phyloP scores from a whole-genome alignment of 2,888 invertebrate species.

The Lithophane leautieri region DNA sequence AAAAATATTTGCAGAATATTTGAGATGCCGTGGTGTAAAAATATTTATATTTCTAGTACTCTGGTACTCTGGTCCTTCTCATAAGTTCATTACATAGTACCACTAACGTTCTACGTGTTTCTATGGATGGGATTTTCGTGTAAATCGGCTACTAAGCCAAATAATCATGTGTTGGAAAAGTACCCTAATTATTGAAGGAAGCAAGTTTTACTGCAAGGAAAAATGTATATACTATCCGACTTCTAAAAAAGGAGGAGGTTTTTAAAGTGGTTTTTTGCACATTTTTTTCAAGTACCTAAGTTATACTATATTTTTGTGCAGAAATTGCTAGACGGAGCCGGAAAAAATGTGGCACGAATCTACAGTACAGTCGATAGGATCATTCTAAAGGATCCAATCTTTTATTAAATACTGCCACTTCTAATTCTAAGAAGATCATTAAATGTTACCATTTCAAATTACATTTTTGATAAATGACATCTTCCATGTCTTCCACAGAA shows the following conservation, averaged over 20 bases:
- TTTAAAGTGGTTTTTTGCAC: neutral
- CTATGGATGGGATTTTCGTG: neutral
- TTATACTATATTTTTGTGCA: neutral
- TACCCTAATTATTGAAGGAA: neutral
- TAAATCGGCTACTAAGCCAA: neutral
- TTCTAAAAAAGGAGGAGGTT: neutral
- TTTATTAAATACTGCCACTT: neutral
- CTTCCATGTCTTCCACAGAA: neutral
- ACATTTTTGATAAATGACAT: neutral
- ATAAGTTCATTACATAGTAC: no score
- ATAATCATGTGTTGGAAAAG: neutral
- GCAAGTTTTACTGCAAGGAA: neutral
- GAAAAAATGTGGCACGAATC: neutral
- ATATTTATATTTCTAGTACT: neutral
- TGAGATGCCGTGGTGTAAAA: neutral
- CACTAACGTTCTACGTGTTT: no score
- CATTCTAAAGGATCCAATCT: neutral
- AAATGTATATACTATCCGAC: neutral
- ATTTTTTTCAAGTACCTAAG: neutral
- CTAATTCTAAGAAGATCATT: neutral
- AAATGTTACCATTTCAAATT: neutral
- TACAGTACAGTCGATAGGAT: neutral
- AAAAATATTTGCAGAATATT: neutral
- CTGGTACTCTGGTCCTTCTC: neutral
- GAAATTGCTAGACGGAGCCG: neutral